A percentile compares a stretch with the other conserved stretches of the same genome.
These are phyloP conservation scores for Pseudochirops corinnae DNA, from an alignment of 2,797 vertebrate species.

Conservation along the genomic window DNA sequence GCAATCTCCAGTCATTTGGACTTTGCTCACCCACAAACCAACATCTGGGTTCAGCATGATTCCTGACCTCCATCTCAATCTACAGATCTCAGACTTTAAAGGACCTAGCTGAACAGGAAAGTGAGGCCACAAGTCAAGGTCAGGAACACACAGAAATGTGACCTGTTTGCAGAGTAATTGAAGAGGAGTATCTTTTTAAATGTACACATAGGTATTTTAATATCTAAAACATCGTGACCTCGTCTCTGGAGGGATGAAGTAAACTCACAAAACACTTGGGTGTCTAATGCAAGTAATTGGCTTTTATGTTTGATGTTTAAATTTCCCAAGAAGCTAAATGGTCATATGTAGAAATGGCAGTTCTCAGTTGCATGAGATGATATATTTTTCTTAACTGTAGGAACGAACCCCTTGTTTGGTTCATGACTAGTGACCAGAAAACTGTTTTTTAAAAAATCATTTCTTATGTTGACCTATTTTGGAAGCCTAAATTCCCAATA, in stretches of 20 bases:
- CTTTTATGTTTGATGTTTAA: neutral
- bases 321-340: conserved; percentile 51
- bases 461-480: conserved; percentile 78
- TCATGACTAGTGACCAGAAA: conserved; percentile 69
- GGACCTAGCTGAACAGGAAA: conserved; percentile 46
- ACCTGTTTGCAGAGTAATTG: neutral
- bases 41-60: conserved; percentile 62
- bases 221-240: conserved; percentile 35
- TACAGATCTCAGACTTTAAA: conserved; percentile 41
- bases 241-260: conserved; percentile 45
- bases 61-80: conserved; percentile 62
- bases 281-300: neutral
- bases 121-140: conserved; percentile 1
- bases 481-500: conserved; percentile 66
- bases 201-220: conserved; percentile 15
- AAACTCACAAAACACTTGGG: neutral
- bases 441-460: conserved; percentile 45
- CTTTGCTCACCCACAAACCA: conserved; percentile 63
- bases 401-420: conserved; percentile 38
- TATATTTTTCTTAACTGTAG: conserved; percentile 41
- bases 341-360: conserved; percentile 44
- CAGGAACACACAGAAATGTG: neutral
- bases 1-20: conserved; percentile 53
- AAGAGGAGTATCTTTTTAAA: conserved; percentile 14
- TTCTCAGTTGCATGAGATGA: conserved; percentile 35